Evolutionary conservation across 1,140 invertebrate genomes (phyloP).

Genomic region (Gryllus bimaculatus): DNA sequence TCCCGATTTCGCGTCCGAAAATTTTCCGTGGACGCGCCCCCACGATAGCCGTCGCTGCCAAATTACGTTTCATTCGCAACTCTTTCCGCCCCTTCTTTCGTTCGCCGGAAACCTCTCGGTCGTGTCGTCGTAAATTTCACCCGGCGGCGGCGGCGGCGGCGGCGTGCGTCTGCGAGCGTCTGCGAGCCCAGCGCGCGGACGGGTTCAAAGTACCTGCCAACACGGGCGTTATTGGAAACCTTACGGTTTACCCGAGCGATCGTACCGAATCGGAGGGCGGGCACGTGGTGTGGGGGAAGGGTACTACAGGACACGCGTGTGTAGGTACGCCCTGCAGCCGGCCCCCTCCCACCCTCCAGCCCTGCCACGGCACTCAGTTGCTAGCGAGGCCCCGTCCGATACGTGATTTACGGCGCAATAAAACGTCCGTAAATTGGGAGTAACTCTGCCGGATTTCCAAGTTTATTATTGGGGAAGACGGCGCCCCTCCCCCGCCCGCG

Average conservation of each 20-base stretch:
- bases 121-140: background rate
- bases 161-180: no score
- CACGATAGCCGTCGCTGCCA: no score
- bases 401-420: background rate
- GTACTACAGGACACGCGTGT: background rate
- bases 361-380: no score
- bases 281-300: background rate
- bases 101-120: background rate
- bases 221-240: conserved; percentile 2
- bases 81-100: background rate
- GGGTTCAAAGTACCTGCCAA: background rate
- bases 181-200: background rate
- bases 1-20: no score
- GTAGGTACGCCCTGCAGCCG: background rate
- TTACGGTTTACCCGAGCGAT: background rate
- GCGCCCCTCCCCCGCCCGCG: no score
- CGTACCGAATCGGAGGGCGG: background rate
- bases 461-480: background rate
- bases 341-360: no score
- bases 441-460: conserved; percentile 3
- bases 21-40: no score
- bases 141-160: no score
- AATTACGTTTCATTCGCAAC: background rate
- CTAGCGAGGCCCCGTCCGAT: background rate
- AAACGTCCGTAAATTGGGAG: background rate